A percentile compares a stretch with the other conserved stretches of the same genome.
Evolutionary conservation across 2,113 vertebrate genomes (phyloP).

Genomic region (Pleuronectes platessa): DNA sequence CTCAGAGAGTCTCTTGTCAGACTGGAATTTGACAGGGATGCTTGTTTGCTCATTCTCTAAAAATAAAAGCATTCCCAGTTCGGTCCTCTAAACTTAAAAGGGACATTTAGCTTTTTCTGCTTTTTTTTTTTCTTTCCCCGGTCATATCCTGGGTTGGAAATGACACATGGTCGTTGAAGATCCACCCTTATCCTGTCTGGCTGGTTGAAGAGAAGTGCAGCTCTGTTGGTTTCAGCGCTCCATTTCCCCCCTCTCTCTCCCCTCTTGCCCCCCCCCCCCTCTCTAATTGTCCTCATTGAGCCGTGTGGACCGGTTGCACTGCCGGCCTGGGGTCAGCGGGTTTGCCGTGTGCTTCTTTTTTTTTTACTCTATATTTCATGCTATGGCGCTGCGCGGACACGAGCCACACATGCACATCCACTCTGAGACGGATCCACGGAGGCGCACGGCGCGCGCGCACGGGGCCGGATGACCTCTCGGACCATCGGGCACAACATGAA

Average conservation of each 20-base stretch:
- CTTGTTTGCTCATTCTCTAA: background rate
- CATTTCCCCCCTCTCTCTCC: conserved; percentile 65
- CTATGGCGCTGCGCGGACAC: conserved; percentile 63
- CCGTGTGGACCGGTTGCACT: conserved; percentile 86
- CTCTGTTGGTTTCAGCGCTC: conserved; percentile 70
- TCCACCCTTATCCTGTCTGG: conserved; percentile 64
- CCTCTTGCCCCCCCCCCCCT: conserved; percentile 49
- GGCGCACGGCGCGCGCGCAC: conserved; percentile 45
- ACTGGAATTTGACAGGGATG: conserved; percentile 32
- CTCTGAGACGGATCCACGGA: background rate
- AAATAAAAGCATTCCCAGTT: background rate
- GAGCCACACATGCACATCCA: conserved; percentile 42
- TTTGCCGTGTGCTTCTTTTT: conserved; percentile 84
- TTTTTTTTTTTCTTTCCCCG: background rate
- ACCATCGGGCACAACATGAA: background rate
- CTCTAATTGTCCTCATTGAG: conserved; percentile 87
- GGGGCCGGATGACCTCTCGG: background rate
- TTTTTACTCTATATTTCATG: conserved; percentile 75
- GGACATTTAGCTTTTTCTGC: background rate
- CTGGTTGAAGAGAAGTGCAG: conserved; percentile 69
- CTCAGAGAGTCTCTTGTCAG: conserved; percentile 35
- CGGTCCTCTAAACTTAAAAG: background rate
- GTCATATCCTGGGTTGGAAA: conserved; percentile 36
- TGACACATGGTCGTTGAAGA: conserved; percentile 45
- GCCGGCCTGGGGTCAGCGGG: conserved; percentile 84